Percentiles rank a stretch among this genome's conserved stretches.
Conservation (phyloP, 1,140 invertebrate species). For the Planococcus citri region DNA sequence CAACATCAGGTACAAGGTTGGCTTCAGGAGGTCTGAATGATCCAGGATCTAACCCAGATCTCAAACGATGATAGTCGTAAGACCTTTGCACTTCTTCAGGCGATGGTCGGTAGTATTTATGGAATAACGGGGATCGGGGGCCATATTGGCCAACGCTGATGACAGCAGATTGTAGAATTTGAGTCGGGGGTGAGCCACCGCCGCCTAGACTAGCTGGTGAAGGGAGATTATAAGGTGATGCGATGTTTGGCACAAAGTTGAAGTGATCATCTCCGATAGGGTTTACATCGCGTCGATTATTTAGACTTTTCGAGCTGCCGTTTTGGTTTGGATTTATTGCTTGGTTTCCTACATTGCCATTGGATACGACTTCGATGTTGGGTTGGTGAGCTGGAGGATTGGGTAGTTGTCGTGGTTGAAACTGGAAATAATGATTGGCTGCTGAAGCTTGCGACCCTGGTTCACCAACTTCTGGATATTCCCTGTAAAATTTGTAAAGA, state of each 20-base stretch:
- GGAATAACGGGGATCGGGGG: neutral
- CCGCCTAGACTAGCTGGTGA: neutral
- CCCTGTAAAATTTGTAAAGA: neutral
- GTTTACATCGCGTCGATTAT: neutral
- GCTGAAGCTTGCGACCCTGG: neutral
- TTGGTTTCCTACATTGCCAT: neutral
- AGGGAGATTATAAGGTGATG: neutral
- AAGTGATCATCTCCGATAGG: neutral
- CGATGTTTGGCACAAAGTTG: neutral
- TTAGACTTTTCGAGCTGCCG: neutral
- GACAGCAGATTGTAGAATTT: neutral
- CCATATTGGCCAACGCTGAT: neutral
- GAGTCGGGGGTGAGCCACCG: neutral
- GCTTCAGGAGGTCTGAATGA: neutral
- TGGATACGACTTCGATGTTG: neutral
- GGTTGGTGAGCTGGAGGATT: neutral
- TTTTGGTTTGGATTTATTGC: neutral
- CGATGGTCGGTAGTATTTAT: conserved; percentile 6
- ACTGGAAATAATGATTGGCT: neutral
- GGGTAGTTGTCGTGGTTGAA: neutral
- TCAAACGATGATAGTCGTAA: neutral
- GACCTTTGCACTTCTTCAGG: neutral
- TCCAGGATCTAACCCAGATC: neutral
- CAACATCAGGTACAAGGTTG: neutral
- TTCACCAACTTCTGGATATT: neutral